These are phyloP conservation scores for Chionodraco myersi DNA, from an alignment of 2,113 vertebrate genomes.

Conservation along the genomic window DNA sequence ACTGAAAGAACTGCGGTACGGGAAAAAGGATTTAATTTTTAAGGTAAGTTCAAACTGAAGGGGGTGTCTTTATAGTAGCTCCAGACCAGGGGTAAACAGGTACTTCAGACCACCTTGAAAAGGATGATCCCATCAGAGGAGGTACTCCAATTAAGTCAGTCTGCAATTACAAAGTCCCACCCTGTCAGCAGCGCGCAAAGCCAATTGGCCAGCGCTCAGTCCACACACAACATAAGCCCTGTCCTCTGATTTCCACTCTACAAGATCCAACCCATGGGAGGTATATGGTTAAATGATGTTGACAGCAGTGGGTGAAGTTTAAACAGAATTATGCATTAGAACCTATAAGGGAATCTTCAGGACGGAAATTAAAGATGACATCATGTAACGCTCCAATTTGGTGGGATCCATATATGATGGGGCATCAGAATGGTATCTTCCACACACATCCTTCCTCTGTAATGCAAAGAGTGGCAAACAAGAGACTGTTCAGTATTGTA, in stretches of 20 bases:
- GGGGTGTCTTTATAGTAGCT: conserved; percentile 53
- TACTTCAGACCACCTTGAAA: conserved; percentile 64
- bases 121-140: conserved; percentile 66
- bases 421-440: conserved; percentile 16
- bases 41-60: conserved; percentile 89
- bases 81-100: conserved; percentile 64
- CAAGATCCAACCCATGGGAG: conserved; percentile 5
- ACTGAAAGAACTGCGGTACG: conserved; percentile 97
- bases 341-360: conserved; percentile 16
- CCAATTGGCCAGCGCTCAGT: conserved; percentile 22
- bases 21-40: conserved; percentile 99
- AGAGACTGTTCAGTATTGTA: conserved; percentile 4
- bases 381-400: conserved; percentile 18
- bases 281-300: conserved; percentile 36
- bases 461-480: conserved; percentile 1
- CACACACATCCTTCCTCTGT: background rate
- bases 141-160: conserved; percentile 65
- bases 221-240: background rate
- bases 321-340: conserved; percentile 46
- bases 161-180: conserved; percentile 60
- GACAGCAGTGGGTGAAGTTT: conserved; percentile 34
- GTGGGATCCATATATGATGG: background rate
- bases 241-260: conserved; percentile 28
- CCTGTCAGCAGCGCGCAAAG: conserved; percentile 38
- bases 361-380: conserved; percentile 48